Evolutionary conservation across 2,113 vertebrate species (phyloP).

Genomic region (Gavialis gangeticus): DNA sequence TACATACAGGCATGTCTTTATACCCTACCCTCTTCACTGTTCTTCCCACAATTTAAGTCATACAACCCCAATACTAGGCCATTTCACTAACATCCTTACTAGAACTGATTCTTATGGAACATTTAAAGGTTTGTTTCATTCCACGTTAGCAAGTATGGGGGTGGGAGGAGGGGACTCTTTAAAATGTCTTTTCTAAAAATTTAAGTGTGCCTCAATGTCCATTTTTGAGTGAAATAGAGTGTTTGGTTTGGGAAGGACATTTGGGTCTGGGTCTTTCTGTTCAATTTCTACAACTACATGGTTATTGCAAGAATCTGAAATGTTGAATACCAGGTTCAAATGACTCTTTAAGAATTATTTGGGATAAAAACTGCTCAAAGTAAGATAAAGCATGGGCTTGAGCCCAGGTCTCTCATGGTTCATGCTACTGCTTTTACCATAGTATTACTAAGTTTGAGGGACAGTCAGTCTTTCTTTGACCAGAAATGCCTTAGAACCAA

Average conservation of each 20-base stretch:
- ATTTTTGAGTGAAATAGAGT: not conserved
- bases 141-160: not conserved
- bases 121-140: not conserved
- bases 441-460: not conserved
- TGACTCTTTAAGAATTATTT: not conserved
- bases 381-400: no score
- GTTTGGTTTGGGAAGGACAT: not conserved
- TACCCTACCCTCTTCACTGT: not conserved
- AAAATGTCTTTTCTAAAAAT: not conserved
- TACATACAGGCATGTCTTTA: no score
- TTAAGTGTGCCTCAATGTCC: not conserved
- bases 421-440: not conserved
- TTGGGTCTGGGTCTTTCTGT: not conserved
- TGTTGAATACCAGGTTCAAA: not conserved
- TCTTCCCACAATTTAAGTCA: not conserved
- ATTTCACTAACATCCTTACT: not conserved
- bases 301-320: no score
- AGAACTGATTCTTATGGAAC: not conserved
- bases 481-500: not conserved
- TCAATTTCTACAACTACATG: not conserved
- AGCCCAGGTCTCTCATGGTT: no score
- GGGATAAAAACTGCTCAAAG: not conserved
- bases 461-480: not conserved
- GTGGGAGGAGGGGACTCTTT: not conserved
- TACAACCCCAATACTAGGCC: not conserved